phyloP scores from a whole-genome alignment of 2,888 invertebrate genomes.

The Pristionchus maxplancki region DNA sequence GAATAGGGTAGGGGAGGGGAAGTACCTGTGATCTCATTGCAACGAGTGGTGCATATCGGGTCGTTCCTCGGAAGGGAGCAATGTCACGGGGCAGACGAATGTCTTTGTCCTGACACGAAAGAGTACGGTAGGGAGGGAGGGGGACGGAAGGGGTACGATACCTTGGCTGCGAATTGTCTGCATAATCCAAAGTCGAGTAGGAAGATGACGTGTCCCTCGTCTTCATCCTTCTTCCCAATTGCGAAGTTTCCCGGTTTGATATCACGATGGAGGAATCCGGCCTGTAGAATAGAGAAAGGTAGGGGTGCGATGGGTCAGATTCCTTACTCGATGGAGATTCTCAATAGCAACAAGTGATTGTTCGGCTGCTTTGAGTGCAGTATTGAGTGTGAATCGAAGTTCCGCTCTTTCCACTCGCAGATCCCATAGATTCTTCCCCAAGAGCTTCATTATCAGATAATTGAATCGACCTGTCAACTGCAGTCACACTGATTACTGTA shows the following conservation, averaged over 20 bases:
- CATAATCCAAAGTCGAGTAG: conserved; percentile 73
- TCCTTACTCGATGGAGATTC: conserved; percentile 61
- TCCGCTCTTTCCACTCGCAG: conserved; percentile 61
- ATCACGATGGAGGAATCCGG: conserved; percentile 71
- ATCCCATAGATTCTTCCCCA: conserved; percentile 72
- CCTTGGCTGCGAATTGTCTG: conserved; percentile 61
- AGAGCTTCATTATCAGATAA: conserved; percentile 70
- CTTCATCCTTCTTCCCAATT: conserved; percentile 60
- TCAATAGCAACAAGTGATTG: conserved; percentile 61
- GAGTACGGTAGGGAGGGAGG: background rate
- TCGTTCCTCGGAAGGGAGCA: conserved; percentile 72
- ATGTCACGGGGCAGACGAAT: conserved; percentile 62
- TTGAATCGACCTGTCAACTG: conserved; percentile 59
- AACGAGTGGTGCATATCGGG: conserved; percentile 69
- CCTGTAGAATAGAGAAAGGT: conserved; percentile 53
- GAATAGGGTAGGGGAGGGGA: background rate
- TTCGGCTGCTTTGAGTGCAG: conserved; percentile 57
- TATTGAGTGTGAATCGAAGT: conserved; percentile 55
- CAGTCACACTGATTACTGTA: background rate
- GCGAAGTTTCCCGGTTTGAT: conserved; percentile 71
- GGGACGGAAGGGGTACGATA: background rate
- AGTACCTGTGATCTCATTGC: conserved; percentile 58
- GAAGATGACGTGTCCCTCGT: conserved; percentile 67
- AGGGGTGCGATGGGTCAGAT: background rate
- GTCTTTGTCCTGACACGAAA: conserved; percentile 56